phyloP scores from a whole-genome alignment of 1,140 invertebrate genomes.

The Daktulosphaira vitifoliae region DNA sequence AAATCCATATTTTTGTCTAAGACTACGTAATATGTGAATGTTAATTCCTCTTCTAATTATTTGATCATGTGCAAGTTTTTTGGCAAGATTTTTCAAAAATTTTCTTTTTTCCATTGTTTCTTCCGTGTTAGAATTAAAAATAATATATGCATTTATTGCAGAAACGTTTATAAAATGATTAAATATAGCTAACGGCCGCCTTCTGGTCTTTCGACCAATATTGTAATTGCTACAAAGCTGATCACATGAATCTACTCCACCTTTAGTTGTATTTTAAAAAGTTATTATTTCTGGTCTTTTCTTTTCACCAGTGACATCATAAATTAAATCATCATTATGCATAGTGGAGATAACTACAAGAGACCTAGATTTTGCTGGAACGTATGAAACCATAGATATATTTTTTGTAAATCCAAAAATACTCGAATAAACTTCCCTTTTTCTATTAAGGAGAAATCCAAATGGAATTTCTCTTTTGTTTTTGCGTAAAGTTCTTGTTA shows the following conservation, averaged over 20 bases:
- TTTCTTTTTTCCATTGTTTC: neutral
- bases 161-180: slow-evolving; percentile 9
- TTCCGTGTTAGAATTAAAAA: neutral
- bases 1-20: no score
- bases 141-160: neutral
- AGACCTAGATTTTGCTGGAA: no score
- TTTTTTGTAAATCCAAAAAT: no score
- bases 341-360: no score
- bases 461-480: slow-evolving; percentile 9
- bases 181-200: slow-evolving; percentile 39
- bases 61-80: neutral
- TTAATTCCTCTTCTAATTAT: slow-evolving; percentile 10
- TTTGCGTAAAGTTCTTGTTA: neutral
- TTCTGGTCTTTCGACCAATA: slow-evolving; percentile 34
- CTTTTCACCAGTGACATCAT: no score
- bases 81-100: slow-evolving; percentile 8
- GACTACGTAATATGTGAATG: no score
- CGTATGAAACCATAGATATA: no score
- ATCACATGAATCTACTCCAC: slow-evolving; percentile 45
- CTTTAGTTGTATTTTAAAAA: slow-evolving; percentile 44
- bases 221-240: slow-evolving; percentile 37
- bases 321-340: no score
- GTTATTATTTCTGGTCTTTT: slow-evolving; percentile 43
- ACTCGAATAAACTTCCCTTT: slow-evolving; percentile 1
- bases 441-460: neutral